These are phyloP conservation scores for Xenotilapia flavipinnis DNA, from an alignment of 2,113 vertebrate genomes.

Conservation along the genomic window DNA sequence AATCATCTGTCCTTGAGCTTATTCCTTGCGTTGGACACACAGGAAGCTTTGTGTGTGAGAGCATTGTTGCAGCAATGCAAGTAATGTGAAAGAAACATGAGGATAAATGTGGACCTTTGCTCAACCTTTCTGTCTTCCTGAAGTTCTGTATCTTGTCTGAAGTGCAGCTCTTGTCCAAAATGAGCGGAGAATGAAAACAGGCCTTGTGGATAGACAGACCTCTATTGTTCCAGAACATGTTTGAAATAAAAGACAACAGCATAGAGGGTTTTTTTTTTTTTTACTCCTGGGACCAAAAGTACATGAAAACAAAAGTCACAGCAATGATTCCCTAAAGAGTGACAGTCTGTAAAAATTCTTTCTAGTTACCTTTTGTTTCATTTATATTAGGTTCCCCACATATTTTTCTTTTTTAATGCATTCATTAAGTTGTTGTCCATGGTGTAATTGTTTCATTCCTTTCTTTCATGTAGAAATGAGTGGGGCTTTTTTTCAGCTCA, in stretches of 20 bases:
- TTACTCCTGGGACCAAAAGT: not conserved
- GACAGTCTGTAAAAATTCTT: not conserved
- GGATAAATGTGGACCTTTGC: not conserved
- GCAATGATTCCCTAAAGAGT: not conserved
- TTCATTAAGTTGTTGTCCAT: not conserved
- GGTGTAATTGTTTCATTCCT: not conserved
- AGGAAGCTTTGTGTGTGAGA: not conserved
- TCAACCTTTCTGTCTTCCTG: not conserved
- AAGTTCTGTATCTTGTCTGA: not conserved
- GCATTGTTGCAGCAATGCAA: not conserved
- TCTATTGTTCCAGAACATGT: constrained; percentile 36
- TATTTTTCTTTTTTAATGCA: not conserved
- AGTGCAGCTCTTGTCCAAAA: constrained; percentile 7
- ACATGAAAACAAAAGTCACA: not conserved
- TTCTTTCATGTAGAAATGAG: not conserved
- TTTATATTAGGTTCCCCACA: not conserved
- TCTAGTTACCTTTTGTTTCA: not conserved
- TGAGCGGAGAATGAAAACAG: constrained; percentile 9
- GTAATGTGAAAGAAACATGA: not conserved
- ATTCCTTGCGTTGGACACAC: not conserved
- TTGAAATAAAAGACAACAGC: constrained; percentile 38
- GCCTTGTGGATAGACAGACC: constrained; percentile 8
- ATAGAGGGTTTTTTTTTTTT: not conserved
- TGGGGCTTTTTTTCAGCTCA: not conserved
- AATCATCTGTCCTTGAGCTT: not conserved